These are phyloP conservation scores for Takifugu rubripes DNA, from an alignment of 2,797 vertebrate species.

Conservation along the genomic window DNA sequence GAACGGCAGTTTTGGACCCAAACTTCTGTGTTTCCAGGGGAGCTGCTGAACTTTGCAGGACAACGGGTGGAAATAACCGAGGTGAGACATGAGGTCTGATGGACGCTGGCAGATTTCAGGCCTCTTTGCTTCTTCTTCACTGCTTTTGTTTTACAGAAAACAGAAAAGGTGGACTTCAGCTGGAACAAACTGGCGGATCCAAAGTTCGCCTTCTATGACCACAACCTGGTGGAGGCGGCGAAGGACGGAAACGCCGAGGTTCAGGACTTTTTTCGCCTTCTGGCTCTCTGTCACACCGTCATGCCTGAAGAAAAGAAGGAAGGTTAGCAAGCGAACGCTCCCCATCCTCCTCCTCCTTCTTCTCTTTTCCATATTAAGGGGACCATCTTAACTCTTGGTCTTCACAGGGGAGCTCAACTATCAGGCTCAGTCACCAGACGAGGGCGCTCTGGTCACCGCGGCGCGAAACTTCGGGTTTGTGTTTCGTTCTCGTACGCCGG, in stretches of 20 bases:
- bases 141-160: slow-evolving; percentile 73
- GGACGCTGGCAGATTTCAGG: background rate
- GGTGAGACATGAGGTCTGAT: slow-evolving; percentile 65
- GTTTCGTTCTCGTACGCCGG: slow-evolving; percentile 83
- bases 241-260: slow-evolving; percentile 65
- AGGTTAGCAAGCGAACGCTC: slow-evolving; percentile 67
- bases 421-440: slow-evolving; percentile 95
- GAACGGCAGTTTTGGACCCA: fast-evolving
- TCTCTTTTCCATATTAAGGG: no score
- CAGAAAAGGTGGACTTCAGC: slow-evolving; percentile 83
- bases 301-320: slow-evolving; percentile 89
- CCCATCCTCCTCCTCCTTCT: background rate
- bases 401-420: slow-evolving; percentile 82
- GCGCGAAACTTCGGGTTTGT: slow-evolving; percentile 93
- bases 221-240: slow-evolving; percentile 80
- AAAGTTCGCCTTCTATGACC: slow-evolving; percentile 87
- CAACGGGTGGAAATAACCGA: slow-evolving; percentile 77
- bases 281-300: slow-evolving; percentile 92
- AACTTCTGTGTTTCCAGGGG: slow-evolving; percentile 69
- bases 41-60: slow-evolving; percentile 72
- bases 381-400: background rate
- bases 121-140: background rate
- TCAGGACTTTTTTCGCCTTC: slow-evolving; percentile 83
- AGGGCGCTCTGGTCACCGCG: slow-evolving; percentile 91
- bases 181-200: slow-evolving; percentile 86